A percentile compares a stretch with the other conserved stretches of the same genome.
Conservation (phyloP, 2,797 vertebrate species). For the Schizopygopsis malacanthus region DNA sequence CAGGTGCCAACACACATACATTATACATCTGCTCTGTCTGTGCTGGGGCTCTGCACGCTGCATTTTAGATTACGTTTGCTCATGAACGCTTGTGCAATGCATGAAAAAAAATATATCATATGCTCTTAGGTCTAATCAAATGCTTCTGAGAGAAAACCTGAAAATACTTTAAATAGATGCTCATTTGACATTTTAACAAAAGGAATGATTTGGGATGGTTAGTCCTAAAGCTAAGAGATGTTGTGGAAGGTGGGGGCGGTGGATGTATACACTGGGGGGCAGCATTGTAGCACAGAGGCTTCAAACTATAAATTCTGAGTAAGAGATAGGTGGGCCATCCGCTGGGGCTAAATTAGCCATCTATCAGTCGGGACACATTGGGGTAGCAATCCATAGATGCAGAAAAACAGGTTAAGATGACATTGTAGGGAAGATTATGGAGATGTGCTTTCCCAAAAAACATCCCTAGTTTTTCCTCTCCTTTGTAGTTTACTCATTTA, state of each 20-base stretch:
- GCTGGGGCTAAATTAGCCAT: constrained; percentile 66
- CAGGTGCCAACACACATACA: constrained; percentile 70
- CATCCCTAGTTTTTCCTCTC: constrained; percentile 71
- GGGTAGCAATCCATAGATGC: constrained; percentile 67
- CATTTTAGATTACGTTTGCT: constrained; percentile 53
- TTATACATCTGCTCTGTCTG: constrained; percentile 57
- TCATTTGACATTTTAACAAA: constrained; percentile 44
- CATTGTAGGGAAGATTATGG: constrained; percentile 58
- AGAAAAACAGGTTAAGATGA: constrained; percentile 64
- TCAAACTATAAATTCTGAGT: constrained; percentile 56
- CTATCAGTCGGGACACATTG: constrained; percentile 66
- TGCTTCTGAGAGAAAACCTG: constrained; percentile 40
- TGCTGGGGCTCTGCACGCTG: constrained; percentile 51
- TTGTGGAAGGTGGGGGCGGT: constrained; percentile 18
- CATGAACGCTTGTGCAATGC: constrained; percentile 43
- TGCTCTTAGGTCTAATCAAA: constrained; percentile 51
- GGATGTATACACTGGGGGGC: constrained; percentile 75
- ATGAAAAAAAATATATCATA: constrained; percentile 61
- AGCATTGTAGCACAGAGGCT: constrained; percentile 73
- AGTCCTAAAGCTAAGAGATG: not conserved
- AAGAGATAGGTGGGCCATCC: constrained; percentile 60
- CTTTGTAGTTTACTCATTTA: constrained; percentile 33
- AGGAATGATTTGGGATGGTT: constrained; percentile 34
- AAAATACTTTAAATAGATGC: constrained; percentile 50
- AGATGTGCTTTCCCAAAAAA: constrained; percentile 67